phyloP scores from a whole-genome alignment of 2,888 invertebrate genomes.

The Amiota mariae region DNA sequence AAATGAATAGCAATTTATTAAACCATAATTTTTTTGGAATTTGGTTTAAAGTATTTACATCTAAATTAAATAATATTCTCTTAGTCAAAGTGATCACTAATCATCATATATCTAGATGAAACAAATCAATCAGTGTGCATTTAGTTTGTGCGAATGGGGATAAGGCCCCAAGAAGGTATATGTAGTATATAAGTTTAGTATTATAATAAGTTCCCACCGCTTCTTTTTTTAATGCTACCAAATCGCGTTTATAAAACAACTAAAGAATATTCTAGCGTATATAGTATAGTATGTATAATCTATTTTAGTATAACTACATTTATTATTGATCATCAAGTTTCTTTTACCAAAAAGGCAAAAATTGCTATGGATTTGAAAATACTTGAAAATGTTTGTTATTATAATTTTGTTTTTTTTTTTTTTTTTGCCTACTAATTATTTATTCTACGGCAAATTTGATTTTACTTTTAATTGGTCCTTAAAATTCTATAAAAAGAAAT shows the following conservation, averaged over 20 bases:
- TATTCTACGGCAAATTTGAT: not conserved
- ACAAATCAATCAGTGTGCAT: not conserved
- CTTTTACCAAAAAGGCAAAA: not conserved
- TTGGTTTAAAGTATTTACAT: not conserved
- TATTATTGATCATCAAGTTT: not conserved
- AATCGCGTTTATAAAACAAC: not conserved
- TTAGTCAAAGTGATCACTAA: not conserved
- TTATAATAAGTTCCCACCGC: constrained; percentile 10
- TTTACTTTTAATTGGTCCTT: constrained; percentile 15
- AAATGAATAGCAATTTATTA: not conserved
- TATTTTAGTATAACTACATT: not conserved
- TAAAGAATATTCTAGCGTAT: not conserved
- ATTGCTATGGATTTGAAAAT: not conserved
- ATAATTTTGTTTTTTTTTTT: not conserved
- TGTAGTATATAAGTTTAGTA: constrained; percentile 6
- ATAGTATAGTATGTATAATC: not conserved
- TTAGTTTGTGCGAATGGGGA: constrained; percentile 16
- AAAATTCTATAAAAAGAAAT: constrained; percentile 11
- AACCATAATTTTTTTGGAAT: not conserved
- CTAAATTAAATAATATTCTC: not conserved
- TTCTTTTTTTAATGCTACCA: not conserved
- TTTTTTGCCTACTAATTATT: not conserved
- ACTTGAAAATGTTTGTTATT: not conserved
- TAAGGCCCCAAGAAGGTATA: constrained; percentile 16
- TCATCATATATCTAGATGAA: not conserved